Percentiles rank a stretch among this genome's conserved stretches.
phyloP scores from a whole-genome alignment of 2,113 vertebrate species.

The Diphyllodes magnificus region DNA sequence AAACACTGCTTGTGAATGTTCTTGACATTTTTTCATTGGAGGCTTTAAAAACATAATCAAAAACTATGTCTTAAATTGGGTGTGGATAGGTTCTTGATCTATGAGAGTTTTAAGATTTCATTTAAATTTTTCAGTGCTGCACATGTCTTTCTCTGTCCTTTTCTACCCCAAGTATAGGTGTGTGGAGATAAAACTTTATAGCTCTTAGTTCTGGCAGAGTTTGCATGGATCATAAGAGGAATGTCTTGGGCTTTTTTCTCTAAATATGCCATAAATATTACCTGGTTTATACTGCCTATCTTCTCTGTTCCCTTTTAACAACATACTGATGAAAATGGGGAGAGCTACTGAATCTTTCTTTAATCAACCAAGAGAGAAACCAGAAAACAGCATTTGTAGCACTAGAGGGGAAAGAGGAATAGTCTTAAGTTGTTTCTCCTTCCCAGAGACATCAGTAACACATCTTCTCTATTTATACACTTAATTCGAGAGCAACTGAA shows the following conservation, averaged over 20 bases:
- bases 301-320: not conserved
- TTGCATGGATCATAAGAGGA: not conserved
- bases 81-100: not conserved
- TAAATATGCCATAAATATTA: not conserved
- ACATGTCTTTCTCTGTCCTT: not conserved
- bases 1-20: not conserved
- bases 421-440: not conserved
- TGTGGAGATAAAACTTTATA: not conserved
- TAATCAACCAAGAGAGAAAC: not conserved
- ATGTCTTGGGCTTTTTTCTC: not conserved
- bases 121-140: not conserved
- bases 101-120: not conserved
- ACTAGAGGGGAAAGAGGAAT: not conserved
- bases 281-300: not conserved
- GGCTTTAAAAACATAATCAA: not conserved
- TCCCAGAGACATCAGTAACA: not conserved
- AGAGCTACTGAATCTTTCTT: not conserved
- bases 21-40: not conserved
- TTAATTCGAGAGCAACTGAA: not conserved
- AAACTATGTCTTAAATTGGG: rapidly evolving
- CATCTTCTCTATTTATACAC: not conserved
- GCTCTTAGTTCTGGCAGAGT: not conserved
- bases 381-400: not conserved
- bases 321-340: not conserved
- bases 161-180: not conserved